These are phyloP conservation scores for Neolamprologus cancellatus DNA, from an alignment of 2,113 vertebrate species.

Conservation along the genomic window DNA sequence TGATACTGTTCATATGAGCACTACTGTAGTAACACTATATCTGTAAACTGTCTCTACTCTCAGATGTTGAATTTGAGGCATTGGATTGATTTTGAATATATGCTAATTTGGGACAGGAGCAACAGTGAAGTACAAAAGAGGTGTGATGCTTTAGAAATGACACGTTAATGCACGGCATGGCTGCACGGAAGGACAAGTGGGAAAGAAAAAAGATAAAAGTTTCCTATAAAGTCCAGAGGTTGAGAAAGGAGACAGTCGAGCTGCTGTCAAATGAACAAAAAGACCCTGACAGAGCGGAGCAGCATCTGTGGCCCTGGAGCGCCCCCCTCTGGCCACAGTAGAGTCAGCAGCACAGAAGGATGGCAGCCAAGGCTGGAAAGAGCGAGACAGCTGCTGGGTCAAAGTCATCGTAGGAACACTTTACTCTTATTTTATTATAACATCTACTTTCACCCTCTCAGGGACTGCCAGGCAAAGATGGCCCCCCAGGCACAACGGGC, in stretches of 20 bases:
- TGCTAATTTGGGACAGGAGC: background rate
- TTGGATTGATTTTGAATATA: fast-evolving
- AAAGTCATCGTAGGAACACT: fast-evolving
- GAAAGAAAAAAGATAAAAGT: background rate
- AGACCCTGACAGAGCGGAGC: fast-evolving
- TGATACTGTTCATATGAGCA: background rate
- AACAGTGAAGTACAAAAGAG: background rate
- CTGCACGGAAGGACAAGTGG: background rate
- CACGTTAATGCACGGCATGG: fast-evolving
- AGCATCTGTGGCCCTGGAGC: background rate
- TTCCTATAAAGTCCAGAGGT: background rate
- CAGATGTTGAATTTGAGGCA: background rate
- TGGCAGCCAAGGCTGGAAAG: background rate
- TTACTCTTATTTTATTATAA: background rate
- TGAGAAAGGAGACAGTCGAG: background rate
- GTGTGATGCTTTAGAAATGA: fast-evolving
- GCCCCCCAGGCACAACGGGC: constrained; percentile 80
- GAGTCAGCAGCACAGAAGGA: background rate
- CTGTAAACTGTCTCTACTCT: background rate
- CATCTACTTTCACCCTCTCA: constrained; percentile 29
- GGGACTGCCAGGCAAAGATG: constrained; percentile 90
- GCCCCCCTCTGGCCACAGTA: background rate
- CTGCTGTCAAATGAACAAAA: background rate
- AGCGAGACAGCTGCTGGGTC: background rate
- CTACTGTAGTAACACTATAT: background rate